Evolutionary conservation across 2,113 vertebrate species (phyloP).

Genomic region (Suncus etruscus): DNA sequence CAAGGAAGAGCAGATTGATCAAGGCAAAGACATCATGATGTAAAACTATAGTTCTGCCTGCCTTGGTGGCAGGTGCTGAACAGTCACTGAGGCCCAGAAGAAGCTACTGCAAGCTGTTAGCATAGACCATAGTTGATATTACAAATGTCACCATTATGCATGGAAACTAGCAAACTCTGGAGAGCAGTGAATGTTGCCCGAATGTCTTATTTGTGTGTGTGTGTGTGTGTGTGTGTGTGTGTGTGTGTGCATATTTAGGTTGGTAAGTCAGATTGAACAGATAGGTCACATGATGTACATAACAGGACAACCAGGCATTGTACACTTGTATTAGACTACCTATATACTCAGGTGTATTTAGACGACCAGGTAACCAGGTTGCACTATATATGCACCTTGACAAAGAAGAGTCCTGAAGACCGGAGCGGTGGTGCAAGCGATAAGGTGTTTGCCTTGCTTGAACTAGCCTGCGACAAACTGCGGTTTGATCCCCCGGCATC

Average conservation of each 20-base stretch:
- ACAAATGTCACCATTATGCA: constrained; percentile 76
- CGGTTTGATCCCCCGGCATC: too few species aligned
- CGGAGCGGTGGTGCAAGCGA: too few species aligned
- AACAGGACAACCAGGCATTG: constrained; percentile 88
- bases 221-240: too few species aligned
- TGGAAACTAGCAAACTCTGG: constrained; percentile 84
- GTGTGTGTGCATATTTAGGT: constrained; percentile 75
- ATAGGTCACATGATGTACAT: constrained; percentile 87
- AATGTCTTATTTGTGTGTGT: background rate
- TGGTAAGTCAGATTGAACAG: constrained; percentile 82
- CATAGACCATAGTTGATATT: constrained; percentile 65
- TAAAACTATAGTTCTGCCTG: constrained; percentile 68
- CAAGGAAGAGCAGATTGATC: constrained; percentile 65
- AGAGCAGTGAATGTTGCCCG: constrained; percentile 82
- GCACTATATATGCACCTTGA: background rate
- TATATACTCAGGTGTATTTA: constrained; percentile 63
- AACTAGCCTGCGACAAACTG: too few species aligned
- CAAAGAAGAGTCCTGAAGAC: too few species aligned
- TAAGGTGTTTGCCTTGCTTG: too few species aligned
- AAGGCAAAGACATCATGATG: constrained; percentile 68
- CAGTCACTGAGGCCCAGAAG: constrained; percentile 37
- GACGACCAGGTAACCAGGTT: constrained; percentile 26
- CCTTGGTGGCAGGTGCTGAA: background rate
- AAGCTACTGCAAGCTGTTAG: constrained; percentile 78
- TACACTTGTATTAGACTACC: constrained; percentile 70